Evolutionary conservation across 2,113 vertebrate genomes (phyloP).

Genomic region (Pao palembangensis): DNA sequence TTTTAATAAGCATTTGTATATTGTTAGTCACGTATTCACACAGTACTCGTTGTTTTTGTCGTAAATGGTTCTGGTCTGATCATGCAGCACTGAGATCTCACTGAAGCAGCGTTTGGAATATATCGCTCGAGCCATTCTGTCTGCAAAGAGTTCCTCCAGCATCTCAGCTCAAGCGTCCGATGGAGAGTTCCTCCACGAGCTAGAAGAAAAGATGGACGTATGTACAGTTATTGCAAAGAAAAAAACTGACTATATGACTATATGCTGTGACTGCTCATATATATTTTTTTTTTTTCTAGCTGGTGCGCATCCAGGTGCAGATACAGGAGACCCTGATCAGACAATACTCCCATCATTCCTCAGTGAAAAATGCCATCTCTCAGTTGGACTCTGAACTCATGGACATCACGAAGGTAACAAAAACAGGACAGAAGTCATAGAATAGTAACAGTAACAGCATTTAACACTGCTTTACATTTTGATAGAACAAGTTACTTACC

Average conservation of each 20-base stretch:
- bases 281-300: conserved; percentile 63
- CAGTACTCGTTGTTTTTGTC: neutral
- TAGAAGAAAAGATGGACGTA: conserved; percentile 99
- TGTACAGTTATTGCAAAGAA: neutral
- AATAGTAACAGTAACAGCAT: neutral
- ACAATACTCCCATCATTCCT: conserved; percentile 88
- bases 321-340: conserved; percentile 90
- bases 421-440: neutral
- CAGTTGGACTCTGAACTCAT: conserved; percentile 92
- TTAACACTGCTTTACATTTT: neutral
- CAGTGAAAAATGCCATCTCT: conserved; percentile 88
- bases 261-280: neutral
- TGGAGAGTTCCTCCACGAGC: conserved; percentile 94
- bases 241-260: neutral
- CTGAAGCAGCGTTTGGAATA: conserved; percentile 94
- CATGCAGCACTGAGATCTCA: conserved; percentile 88
- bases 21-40: too few species aligned
- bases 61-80: neutral
- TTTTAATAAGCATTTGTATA: neutral
- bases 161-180: conserved; percentile 87
- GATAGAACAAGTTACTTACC: too few species aligned
- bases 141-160: conserved; percentile 93
- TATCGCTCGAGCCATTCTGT: conserved; percentile 92
- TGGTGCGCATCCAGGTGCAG: conserved; percentile 94
- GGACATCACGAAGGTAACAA: conserved; percentile 91